Evolutionary conservation across 1,140 invertebrate species (phyloP), one percentile per base, ranked within the genome.

Genomic region (Drosophila seguyi): DNA sequence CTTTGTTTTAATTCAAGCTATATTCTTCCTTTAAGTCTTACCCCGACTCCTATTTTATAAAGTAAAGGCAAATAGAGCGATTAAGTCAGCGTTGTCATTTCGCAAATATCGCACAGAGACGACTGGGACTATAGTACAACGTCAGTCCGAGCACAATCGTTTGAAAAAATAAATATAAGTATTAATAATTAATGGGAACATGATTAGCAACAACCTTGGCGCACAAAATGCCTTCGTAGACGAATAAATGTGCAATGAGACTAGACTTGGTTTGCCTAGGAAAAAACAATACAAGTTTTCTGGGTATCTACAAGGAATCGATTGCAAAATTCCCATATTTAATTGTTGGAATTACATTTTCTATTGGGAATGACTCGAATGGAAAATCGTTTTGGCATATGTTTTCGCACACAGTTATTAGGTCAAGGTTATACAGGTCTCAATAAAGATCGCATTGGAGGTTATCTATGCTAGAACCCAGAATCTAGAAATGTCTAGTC

Each of bases 161-260:
- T 69, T 22, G 25, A 25, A 67, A 74, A 48, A 56, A 63, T 41
- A 38, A 14, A 25, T 57, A 75, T 60, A 62, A 61, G 67, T 77
- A 83, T 77, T 74, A 48, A 88, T 74, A 77, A 69, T 78, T 60
- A 88, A 84, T 84, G 84, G 57, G 84, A 57, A 56, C 85, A 69
- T 74, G 84, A 87, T 80, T 80, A 88, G 66, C 74, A 67, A 71
- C 63, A 88, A 84, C 84, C 85, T 88, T 83, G 83, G 65, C 38
- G 71, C 39, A 61, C 55, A 22, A 42, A 55, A 56, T 53, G 55
- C 47, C 45, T 60, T 52, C 29, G 27, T 59, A 71, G 61, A 57
- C 69, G 60, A 56, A 50, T 57, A 57, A 41, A 39, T 62, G 22
- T 72, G 45, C 42, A 71, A 13, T 44, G 25, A 39, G 20, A 39